Percentiles rank a stretch among this genome's conserved stretches.
phyloP scores from a whole-genome alignment of 2,113 vertebrate species.

The Dromiciops gliroides region DNA sequence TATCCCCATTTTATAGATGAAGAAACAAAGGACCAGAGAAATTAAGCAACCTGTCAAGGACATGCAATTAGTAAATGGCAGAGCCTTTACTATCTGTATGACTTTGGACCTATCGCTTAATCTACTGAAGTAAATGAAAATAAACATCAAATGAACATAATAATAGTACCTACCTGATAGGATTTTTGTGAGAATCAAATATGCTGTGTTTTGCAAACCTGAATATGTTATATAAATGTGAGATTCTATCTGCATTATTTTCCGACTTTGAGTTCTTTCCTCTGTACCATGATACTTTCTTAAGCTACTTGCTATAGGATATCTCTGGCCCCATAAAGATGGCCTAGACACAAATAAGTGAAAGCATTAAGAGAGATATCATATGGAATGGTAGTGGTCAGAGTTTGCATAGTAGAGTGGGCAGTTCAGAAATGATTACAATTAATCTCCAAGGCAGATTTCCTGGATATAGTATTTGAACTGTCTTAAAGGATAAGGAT shows the following conservation, averaged over 20 bases:
- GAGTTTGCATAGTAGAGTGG: background rate
- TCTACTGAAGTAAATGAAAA: background rate
- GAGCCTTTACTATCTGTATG: background rate
- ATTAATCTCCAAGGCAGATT: background rate
- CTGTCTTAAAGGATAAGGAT: background rate
- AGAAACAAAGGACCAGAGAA: background rate
- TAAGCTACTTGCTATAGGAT: background rate
- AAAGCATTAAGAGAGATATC: background rate
- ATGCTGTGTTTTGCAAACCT: background rate
- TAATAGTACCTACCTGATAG: background rate
- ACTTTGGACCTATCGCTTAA: background rate
- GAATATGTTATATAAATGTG: background rate
- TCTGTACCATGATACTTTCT: background rate
- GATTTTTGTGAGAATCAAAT: background rate
- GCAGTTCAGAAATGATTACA: background rate
- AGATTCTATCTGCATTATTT: background rate
- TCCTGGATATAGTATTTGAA: background rate
- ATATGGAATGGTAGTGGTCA: background rate
- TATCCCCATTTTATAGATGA: conserved; percentile 10
- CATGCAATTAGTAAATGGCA: background rate
- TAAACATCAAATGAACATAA: background rate
- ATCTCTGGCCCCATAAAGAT: background rate
- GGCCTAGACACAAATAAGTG: background rate
- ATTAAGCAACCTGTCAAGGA: background rate
- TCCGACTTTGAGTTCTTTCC: background rate